Percentiles rank a stretch among this genome's conserved stretches.
Evolutionary conservation across 2,113 vertebrate species (phyloP).

Genomic region (Athene cunicularia): DNA sequence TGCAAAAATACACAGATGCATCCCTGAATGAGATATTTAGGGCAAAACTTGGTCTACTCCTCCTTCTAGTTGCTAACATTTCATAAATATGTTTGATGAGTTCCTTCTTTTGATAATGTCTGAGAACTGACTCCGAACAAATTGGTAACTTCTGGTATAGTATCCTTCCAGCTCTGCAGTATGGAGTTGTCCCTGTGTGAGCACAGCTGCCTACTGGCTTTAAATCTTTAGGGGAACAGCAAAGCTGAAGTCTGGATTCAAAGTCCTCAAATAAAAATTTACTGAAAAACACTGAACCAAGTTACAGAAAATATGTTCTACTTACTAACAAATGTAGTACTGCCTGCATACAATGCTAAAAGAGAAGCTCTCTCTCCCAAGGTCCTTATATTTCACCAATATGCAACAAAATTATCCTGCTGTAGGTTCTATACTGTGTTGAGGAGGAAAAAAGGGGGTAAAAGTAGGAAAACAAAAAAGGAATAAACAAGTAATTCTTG

Average conservation of each 20-base stretch:
- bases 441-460: neutral
- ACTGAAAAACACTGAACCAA: neutral
- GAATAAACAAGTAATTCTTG: neutral
- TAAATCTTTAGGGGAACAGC: neutral
- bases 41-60: neutral
- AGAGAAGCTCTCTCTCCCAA: neutral
- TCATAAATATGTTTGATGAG: neutral
- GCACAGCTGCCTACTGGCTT: neutral
- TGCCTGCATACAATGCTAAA: fast-evolving
- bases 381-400: neutral
- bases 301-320: neutral
- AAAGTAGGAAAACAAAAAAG: neutral
- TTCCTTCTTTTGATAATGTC: neutral
- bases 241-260: neutral
- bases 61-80: neutral
- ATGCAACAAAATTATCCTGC: neutral
- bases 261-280: neutral
- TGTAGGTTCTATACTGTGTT: neutral
- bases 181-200: neutral
- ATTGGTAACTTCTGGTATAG: neutral
- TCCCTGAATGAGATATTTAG: neutral
- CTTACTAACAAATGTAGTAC: neutral
- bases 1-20: neutral
- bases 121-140: neutral
- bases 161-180: neutral